phyloP scores from a whole-genome alignment of 2,113 vertebrate species.

The Anguilla rostrata region DNA sequence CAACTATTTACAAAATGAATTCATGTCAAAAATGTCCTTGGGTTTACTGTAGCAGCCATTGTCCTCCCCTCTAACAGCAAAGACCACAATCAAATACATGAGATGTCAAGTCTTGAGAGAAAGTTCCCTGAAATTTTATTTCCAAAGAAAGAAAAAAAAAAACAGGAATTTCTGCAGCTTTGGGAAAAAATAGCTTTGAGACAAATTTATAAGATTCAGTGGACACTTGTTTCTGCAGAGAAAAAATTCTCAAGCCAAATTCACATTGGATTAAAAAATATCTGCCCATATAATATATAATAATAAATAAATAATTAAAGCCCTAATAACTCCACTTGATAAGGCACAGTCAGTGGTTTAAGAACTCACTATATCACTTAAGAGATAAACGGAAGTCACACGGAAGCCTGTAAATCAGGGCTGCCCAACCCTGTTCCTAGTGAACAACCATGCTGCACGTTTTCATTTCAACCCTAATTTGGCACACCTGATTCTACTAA shows the following conservation, averaged over 20 bases:
- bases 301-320: background rate
- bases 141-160: background rate
- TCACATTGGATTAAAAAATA: background rate
- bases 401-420: no score
- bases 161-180: background rate
- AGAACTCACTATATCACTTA: background rate
- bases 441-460: no score
- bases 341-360: background rate
- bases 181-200: background rate
- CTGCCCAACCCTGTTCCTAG: no score
- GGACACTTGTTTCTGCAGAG: background rate
- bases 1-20: background rate
- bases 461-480: no score
- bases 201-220: background rate
- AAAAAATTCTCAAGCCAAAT: background rate
- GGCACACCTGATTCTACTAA: no score
- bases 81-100: background rate
- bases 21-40: background rate
- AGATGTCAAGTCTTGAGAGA: background rate
- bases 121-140: background rate
- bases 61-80: background rate
- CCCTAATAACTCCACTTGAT: background rate
- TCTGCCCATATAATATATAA: background rate
- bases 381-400: no score
- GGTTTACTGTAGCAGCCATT: no score